These are phyloP conservation scores for Brassicogethes aeneus DNA, from an alignment of 2,888 invertebrate genomes.

Conservation along the genomic window DNA sequence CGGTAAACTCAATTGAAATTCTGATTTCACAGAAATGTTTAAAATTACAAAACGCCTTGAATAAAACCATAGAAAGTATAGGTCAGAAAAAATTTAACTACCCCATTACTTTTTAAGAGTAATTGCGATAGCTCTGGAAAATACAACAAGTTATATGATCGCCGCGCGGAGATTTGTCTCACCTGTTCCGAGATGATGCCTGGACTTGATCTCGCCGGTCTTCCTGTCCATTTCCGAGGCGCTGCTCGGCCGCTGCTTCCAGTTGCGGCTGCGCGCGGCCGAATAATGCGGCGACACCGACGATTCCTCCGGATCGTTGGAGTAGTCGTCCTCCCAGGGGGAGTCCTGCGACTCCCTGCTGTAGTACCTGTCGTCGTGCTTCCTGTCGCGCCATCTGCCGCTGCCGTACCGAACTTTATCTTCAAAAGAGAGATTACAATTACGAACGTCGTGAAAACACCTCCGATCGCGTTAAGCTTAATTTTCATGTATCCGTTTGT, in stretches of 20 bases:
- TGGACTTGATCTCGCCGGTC: constrained; percentile 36
- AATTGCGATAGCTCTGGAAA: neutral
- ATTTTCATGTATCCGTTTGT: too few species aligned
- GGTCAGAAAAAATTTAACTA: too few species aligned
- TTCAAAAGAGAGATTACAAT: constrained; percentile 15
- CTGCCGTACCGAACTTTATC: constrained; percentile 30
- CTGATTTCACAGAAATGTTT: too few species aligned
- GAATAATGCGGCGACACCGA: constrained; percentile 33
- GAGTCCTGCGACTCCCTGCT: constrained; percentile 41
- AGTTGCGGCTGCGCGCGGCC: constrained; percentile 32
- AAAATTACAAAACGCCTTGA: too few species aligned
- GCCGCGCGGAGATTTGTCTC: neutral
- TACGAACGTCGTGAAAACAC: too few species aligned
- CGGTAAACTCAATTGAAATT: too few species aligned
- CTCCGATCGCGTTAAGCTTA: too few species aligned
- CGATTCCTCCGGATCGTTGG: constrained; percentile 34
- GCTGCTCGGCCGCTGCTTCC: constrained; percentile 50
- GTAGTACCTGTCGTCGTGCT: constrained; percentile 40
- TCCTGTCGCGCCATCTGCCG: constrained; percentile 28
- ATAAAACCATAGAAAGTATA: too few species aligned
- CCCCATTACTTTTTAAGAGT: too few species aligned
- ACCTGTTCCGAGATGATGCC: constrained; percentile 28
- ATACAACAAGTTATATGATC: neutral
- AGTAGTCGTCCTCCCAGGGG: constrained; percentile 54
- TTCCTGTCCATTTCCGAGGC: constrained; percentile 49